Evolutionary conservation across 2,888 invertebrate species (phyloP).

Genomic region (Drosophila parthenogenetica): DNA sequence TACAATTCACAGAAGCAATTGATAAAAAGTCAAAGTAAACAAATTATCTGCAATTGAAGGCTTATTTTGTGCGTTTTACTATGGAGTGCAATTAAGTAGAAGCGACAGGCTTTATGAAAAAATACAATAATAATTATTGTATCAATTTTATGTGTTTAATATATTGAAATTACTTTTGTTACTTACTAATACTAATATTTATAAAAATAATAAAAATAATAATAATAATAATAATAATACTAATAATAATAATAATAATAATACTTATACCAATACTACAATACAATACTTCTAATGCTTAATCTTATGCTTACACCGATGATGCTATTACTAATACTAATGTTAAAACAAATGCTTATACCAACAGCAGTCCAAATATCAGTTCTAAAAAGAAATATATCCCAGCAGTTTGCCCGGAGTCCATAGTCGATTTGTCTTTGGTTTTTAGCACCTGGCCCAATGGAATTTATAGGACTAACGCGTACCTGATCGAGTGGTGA

Average conservation of each 20-base stretch:
- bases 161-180: too few species aligned
- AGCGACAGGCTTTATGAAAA: background rate
- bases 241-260: conserved; percentile 5
- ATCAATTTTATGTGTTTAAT: too few species aligned
- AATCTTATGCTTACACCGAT: background rate
- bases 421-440: background rate
- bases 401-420: background rate
- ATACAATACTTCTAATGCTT: conserved; percentile 4
- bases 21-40: conserved; percentile 6
- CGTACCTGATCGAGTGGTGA: conserved; percentile 14
- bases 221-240: background rate
- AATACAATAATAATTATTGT: too few species aligned
- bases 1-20: background rate
- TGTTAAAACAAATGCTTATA: background rate
- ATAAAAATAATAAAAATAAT: background rate
- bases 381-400: background rate
- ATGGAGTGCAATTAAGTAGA: background rate
- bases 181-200: conserved; percentile 1
- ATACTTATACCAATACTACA: conserved; percentile 4
- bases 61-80: too few species aligned
- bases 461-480: conserved; percentile 5
- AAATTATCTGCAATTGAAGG: background rate
- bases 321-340: conserved; percentile 2
- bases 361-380: background rate
- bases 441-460: conserved; percentile 14